Evolutionary conservation across 2,888 invertebrate species (phyloP).

Genomic region (Cistogaster globosa): DNA sequence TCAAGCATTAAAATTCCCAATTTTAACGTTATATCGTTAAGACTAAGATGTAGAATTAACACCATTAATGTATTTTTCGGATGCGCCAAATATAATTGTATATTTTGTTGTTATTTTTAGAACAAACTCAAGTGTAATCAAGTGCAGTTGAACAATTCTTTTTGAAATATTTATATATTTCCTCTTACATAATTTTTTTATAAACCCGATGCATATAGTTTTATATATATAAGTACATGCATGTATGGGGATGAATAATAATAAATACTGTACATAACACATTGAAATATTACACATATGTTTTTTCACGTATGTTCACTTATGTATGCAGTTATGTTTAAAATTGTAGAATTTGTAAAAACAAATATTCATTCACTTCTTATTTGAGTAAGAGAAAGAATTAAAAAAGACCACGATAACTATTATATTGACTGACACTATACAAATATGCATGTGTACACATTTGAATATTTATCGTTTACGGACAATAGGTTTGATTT

Average conservation of each 20-base stretch:
- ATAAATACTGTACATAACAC: not conserved
- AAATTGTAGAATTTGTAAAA: too few relatives aligned
- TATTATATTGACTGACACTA: too few relatives aligned
- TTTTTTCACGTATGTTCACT: not conserved
- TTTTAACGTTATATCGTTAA: too few relatives aligned
- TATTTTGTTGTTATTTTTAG: constrained; percentile 38
- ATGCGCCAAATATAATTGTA: constrained; percentile 51
- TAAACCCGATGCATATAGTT: not conserved
- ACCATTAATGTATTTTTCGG: constrained; percentile 3
- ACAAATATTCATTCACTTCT: too few relatives aligned
- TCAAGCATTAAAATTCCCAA: too few relatives aligned
- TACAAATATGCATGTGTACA: too few relatives aligned
- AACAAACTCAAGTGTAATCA: not conserved
- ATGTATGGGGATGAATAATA: not conserved
- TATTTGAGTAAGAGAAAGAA: not conserved
- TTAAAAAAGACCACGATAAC: too few relatives aligned
- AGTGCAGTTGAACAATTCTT: constrained; percentile 6
- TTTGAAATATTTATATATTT: not conserved
- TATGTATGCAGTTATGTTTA: not conserved
- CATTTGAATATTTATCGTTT: too few relatives aligned
- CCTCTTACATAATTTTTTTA: not conserved
- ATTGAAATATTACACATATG: too few relatives aligned
- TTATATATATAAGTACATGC: too few relatives aligned
- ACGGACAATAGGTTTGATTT: too few relatives aligned
- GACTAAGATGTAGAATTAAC: too few relatives aligned